These are phyloP conservation scores for Chrysina gloriosa DNA, from an alignment of 2,888 invertebrate genomes.

Conservation along the genomic window DNA sequence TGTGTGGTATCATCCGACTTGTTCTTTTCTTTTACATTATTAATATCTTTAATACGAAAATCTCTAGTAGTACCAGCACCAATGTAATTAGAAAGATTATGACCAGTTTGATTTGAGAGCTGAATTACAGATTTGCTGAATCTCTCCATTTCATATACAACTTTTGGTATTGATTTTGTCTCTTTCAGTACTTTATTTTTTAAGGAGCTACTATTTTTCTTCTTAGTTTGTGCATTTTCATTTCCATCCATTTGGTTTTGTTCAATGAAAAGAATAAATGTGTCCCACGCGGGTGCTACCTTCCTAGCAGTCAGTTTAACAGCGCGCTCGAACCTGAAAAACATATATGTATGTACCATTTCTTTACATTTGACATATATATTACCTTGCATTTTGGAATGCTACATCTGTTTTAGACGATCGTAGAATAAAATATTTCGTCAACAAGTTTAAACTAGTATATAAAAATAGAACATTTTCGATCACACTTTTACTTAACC, in stretches of 20 bases:
- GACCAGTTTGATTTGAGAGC: constrained; percentile 72
- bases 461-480: constrained; percentile 70
- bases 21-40: constrained; percentile 44
- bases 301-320: constrained; percentile 72
- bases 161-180: constrained; percentile 73
- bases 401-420: constrained; percentile 65
- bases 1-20: constrained; percentile 11
- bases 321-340: constrained; percentile 68
- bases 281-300: constrained; percentile 69
- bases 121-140: constrained; percentile 71
- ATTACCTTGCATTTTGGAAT: constrained; percentile 67
- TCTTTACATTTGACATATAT: neutral
- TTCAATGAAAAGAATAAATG: constrained; percentile 71
- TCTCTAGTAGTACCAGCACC: constrained; percentile 74
- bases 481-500: constrained; percentile 69
- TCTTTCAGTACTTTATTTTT: constrained; percentile 70
- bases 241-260: constrained; percentile 64
- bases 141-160: constrained; percentile 74
- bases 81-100: constrained; percentile 68
- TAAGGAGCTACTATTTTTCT: constrained; percentile 57
- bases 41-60: constrained; percentile 69
- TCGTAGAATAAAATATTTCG: constrained; percentile 70
- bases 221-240: constrained; percentile 54
- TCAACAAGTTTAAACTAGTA: constrained; percentile 67
- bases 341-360: constrained; percentile 11